Percentiles rank a stretch among this genome's conserved stretches.
Evolutionary conservation across 1,140 invertebrate species (phyloP).

Genomic region (Drosophila varians): DNA sequence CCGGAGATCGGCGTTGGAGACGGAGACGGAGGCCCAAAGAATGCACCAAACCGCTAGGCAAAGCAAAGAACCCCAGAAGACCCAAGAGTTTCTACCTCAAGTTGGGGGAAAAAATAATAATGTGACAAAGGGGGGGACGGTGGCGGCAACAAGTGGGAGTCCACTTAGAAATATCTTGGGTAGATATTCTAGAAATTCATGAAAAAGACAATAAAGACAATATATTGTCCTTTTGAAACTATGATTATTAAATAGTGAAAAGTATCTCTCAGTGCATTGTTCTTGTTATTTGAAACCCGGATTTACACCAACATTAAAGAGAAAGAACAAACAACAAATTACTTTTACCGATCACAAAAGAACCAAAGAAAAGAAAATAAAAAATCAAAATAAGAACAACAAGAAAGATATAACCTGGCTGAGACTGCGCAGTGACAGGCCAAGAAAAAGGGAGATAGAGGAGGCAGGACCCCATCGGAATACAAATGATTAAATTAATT

Average conservation of each 20-base stretch:
- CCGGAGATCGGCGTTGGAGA: not conserved
- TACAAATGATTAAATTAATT: slow-evolving; percentile 77
- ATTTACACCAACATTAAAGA: slow-evolving; percentile 71
- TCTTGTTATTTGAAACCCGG: slow-evolving; percentile 77
- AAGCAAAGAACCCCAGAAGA: slow-evolving; percentile 37
- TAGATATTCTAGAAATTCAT: not conserved
- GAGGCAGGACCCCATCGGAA: slow-evolving; percentile 55
- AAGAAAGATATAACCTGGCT: slow-evolving; percentile 18
- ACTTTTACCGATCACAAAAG: slow-evolving; percentile 73
- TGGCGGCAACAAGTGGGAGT: slow-evolving; percentile 52
- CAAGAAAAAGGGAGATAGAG: slow-evolving; percentile 6
- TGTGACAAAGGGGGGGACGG: slow-evolving; percentile 17
- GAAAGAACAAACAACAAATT: slow-evolving; percentile 73
- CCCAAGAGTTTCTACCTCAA: slow-evolving; percentile 22
- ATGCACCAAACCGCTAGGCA: slow-evolving; percentile 76
- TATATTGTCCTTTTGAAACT: no score
- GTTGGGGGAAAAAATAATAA: slow-evolving; percentile 5
- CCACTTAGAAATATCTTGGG: slow-evolving; percentile 24
- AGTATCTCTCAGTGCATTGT: slow-evolving; percentile 41
- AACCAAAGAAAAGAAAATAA: slow-evolving; percentile 1
- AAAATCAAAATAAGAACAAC: slow-evolving; percentile 5
- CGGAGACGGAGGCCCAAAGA: slow-evolving; percentile 46
- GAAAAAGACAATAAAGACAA: not conserved
- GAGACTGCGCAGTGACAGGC: slow-evolving; percentile 50
- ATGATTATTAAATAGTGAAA: not conserved